Evolutionary conservation across 2,797 vertebrate genomes (phyloP).

Genomic region (Cetoscarus ocellatus): DNA sequence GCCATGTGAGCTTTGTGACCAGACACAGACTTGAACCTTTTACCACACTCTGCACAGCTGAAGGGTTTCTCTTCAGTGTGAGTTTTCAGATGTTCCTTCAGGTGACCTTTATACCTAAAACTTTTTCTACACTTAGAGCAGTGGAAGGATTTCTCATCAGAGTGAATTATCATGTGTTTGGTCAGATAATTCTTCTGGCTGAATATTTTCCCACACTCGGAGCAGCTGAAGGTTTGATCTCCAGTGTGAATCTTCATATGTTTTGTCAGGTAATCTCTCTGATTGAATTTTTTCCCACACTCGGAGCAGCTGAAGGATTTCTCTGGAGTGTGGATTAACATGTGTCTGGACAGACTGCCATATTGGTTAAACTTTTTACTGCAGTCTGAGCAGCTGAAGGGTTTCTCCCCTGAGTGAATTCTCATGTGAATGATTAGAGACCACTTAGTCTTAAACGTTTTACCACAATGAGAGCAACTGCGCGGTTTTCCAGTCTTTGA

Average conservation of each 20-base stretch:
- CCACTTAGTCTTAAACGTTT: neutral
- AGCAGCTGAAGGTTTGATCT: neutral
- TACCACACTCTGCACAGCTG: neutral
- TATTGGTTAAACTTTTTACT: neutral
- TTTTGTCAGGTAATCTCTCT: neutral
- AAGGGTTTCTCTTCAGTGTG: no score
- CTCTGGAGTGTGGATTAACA: neutral
- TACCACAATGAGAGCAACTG: neutral
- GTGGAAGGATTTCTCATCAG: no score
- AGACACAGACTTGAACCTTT: neutral
- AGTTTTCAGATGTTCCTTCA: no score
- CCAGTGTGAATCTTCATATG: neutral
- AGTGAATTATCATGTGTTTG: no score
- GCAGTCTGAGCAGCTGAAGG: neutral
- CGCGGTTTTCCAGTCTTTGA: neutral
- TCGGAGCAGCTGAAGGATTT: neutral
- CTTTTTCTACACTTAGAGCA: no score
- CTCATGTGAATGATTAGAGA: neutral
- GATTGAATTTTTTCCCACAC: neutral
- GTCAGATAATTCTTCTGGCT: no score
- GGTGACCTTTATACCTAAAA: no score
- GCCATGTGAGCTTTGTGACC: neutral
- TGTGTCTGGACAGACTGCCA: neutral
- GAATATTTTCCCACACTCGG: neutral
- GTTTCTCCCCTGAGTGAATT: neutral